Conservation (phyloP, 2,888 invertebrate genomes). For the Leptura quadrifasciata region DNA sequence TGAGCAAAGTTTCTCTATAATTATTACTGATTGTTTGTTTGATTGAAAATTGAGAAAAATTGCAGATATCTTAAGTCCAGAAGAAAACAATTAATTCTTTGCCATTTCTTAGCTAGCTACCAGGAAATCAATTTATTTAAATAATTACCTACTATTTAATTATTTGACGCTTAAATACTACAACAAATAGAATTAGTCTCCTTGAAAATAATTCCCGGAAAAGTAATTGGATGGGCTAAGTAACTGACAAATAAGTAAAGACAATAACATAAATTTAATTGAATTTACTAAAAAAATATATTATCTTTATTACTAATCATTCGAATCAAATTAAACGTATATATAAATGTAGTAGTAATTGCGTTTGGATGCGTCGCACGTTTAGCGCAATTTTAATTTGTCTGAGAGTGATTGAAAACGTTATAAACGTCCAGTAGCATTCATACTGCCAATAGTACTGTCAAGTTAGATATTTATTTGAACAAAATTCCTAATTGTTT, state of each 20-base stretch:
- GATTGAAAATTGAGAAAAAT: neutral
- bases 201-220: slow-evolving; percentile 10
- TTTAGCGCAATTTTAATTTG: too few relatives aligned
- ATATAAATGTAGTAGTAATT: too few relatives aligned
- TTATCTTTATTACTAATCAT: too few relatives aligned
- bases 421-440: too few relatives aligned
- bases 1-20: too few relatives aligned
- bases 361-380: too few relatives aligned
- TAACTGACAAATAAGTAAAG: neutral
- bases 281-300: neutral
- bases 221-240: neutral
- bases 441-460: too few relatives aligned
- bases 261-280: neutral
- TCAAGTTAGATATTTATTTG: too few relatives aligned
- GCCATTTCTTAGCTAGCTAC: neutral
- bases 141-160: slow-evolving; percentile 8
- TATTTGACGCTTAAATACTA: neutral
- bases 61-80: neutral
- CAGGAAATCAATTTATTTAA: neutral
- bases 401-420: too few relatives aligned
- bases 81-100: neutral
- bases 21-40: too few relatives aligned
- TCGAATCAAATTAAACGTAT: too few relatives aligned
- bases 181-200: neutral
- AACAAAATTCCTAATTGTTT: too few relatives aligned